Evolutionary conservation across 2,113 vertebrate genomes (phyloP).

Genomic region (Cervus canadensis): DNA sequence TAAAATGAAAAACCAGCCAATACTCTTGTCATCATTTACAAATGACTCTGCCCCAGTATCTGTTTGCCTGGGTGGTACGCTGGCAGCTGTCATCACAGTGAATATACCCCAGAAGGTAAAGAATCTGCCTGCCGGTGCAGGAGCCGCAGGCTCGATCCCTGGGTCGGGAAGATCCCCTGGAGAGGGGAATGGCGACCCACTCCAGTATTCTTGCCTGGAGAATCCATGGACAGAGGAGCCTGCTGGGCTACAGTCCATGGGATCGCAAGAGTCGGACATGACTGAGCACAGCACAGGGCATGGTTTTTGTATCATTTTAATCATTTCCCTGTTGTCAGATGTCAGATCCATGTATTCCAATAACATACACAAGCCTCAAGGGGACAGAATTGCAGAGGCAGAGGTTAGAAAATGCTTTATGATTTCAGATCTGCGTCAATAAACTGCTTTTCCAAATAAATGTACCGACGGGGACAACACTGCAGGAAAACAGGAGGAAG

Average conservation of each 20-base stretch:
- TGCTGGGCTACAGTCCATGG: not conserved
- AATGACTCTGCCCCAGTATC: not conserved
- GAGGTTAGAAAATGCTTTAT: not conserved
- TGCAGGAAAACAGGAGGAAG: not conserved
- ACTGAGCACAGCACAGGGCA: not conserved
- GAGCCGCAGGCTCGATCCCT: not conserved
- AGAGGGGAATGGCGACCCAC: not conserved
- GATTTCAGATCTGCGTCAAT: not conserved
- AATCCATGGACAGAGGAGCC: not conserved
- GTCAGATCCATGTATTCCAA: not conserved
- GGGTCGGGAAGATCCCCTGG: not conserved
- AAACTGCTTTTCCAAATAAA: not conserved
- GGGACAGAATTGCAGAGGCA: not conserved
- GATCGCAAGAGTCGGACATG: not conserved
- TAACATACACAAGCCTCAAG: not conserved
- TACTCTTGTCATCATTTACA: not conserved
- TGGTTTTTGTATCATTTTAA: rapidly evolving
- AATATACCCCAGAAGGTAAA: not conserved
- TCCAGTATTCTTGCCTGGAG: not conserved
- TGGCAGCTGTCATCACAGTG: not conserved
- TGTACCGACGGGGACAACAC: too few species aligned
- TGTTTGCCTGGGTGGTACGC: not conserved
- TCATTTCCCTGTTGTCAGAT: not conserved
- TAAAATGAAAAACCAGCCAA: not conserved
- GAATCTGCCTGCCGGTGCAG: not conserved